Conservation (phyloP, 2,888 invertebrate genomes). For the Temnothorax unifasciatus region DNA sequence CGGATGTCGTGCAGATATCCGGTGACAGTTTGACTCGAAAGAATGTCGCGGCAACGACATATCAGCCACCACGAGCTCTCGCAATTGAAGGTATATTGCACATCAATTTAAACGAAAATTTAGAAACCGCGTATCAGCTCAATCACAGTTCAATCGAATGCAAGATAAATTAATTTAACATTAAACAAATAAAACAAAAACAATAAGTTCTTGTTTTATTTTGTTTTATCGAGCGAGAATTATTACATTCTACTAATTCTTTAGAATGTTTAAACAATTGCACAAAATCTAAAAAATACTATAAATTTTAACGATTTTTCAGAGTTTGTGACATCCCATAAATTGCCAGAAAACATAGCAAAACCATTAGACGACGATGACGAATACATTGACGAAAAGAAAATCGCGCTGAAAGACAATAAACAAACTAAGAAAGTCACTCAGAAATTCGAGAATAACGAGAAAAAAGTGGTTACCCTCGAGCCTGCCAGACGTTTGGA, state of each 20-base stretch:
- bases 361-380: constrained; percentile 82
- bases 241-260: background rate
- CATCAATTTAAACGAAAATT: background rate
- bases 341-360: constrained; percentile 88
- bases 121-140: background rate
- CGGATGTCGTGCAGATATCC: constrained; percentile 88
- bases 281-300: no score
- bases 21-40: constrained; percentile 75
- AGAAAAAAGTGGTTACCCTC: constrained; percentile 71
- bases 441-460: constrained; percentile 76
- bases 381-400: constrained; percentile 78
- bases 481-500: constrained; percentile 72
- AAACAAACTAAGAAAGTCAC: constrained; percentile 79
- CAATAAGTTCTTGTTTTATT: background rate
- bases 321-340: constrained; percentile 87
- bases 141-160: background rate
- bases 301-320: background rate
- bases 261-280: background rate
- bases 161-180: constrained; percentile 6
- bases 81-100: constrained; percentile 66
- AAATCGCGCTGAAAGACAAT: constrained; percentile 65
- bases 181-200: background rate
- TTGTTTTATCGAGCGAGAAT: background rate
- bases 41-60: constrained; percentile 77
- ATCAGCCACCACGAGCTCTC: constrained; percentile 60